Conservation (phyloP, 2,797 vertebrate species). For the Dipus sagitta region DNA sequence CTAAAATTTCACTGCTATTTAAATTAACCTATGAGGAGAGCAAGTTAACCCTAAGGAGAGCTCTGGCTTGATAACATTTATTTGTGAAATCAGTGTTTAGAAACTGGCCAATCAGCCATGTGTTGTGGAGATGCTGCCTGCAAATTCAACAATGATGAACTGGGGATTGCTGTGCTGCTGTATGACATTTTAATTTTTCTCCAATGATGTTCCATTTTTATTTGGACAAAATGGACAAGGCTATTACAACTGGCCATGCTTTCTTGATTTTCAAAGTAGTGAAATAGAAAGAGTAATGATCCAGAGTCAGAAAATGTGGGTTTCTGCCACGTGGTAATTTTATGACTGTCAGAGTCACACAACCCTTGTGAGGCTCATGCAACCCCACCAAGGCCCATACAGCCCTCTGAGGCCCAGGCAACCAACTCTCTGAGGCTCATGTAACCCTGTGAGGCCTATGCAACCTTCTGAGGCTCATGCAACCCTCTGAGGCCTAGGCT, state of each 20-base stretch:
- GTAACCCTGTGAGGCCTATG: too few species aligned
- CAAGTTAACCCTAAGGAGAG: slow-evolving; percentile 91
- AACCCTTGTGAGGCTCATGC: too few species aligned
- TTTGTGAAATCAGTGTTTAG: slow-evolving; percentile 84
- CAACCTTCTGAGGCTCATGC: too few species aligned
- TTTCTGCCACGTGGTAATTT: neutral
- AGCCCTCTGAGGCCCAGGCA: too few species aligned
- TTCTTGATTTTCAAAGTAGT: slow-evolving; percentile 54
- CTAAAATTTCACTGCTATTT: slow-evolving; percentile 96
- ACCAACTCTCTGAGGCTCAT: too few species aligned
- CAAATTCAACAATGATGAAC: neutral
- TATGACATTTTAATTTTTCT: slow-evolving; percentile 60
- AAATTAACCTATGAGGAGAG: slow-evolving; percentile 98
- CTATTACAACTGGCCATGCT: slow-evolving; percentile 39
- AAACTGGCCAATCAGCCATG: slow-evolving; percentile 79
- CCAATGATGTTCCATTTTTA: slow-evolving; percentile 62
- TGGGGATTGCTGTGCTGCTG: neutral
- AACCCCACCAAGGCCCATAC: too few species aligned
- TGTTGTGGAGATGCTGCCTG: slow-evolving; percentile 72
- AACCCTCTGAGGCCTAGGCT: neutral
- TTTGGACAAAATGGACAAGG: slow-evolving; percentile 65
- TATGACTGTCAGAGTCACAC: neutral
- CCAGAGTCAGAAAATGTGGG: slow-evolving; percentile 16
- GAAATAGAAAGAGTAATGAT: slow-evolving; percentile 54
- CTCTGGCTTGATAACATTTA: slow-evolving; percentile 85